Evolutionary conservation across 2,113 vertebrate genomes (phyloP).

Genomic region (Carassius auratus): DNA sequence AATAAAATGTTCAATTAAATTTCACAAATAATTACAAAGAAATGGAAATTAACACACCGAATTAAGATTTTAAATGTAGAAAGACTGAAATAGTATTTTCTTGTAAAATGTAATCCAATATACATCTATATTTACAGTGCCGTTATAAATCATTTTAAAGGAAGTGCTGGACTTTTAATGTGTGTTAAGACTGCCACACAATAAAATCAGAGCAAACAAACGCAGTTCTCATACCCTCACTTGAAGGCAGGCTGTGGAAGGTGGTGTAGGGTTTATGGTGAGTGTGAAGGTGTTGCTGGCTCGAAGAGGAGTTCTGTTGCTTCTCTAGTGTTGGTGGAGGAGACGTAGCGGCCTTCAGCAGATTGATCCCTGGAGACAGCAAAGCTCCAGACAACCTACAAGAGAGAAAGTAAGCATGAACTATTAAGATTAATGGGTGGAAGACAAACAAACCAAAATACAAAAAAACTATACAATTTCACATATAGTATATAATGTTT

Average conservation of each 20-base stretch:
- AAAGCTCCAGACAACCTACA: conserved; percentile 82
- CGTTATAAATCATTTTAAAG: no score
- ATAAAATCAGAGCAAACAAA: background rate
- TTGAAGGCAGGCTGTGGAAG: conserved; percentile 79
- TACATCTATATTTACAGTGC: no score
- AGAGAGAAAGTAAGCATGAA: conserved; percentile 59
- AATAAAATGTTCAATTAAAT: no score
- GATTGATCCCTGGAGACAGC: conserved; percentile 80
- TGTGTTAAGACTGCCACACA: background rate
- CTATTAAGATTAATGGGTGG: background rate
- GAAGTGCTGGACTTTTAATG: background rate
- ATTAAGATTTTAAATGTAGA: no score
- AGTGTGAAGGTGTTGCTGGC: conserved; percentile 77
- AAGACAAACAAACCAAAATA: background rate
- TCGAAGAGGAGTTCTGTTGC: conserved; percentile 74
- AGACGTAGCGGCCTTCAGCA: conserved; percentile 83
- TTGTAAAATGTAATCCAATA: no score
- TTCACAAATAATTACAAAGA: no score
- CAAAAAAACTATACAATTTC: background rate
- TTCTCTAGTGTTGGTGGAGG: conserved; percentile 80
- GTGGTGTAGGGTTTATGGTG: conserved; percentile 79
- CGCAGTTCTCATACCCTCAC: conserved; percentile 72
- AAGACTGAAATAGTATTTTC: no score
- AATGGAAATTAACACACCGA: no score
- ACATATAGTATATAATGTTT: background rate